Evolutionary conservation across 2,888 invertebrate species (phyloP), one percentile per base, ranked within the genome.

Genomic region (Autographa pulchrina): DNA sequence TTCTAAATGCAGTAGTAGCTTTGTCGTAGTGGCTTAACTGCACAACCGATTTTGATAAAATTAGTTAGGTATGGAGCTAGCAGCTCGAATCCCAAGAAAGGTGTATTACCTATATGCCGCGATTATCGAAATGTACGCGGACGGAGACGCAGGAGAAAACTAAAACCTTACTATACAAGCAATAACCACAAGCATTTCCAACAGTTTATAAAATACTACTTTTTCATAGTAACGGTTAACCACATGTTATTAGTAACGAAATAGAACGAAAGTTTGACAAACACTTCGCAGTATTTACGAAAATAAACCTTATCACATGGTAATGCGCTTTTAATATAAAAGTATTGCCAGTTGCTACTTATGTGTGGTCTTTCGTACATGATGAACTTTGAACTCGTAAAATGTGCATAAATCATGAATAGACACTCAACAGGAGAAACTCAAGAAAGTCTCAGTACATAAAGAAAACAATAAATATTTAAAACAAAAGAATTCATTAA

Each of bases 361-460:
- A 18, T 18, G 20, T 11, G 18, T 54, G 18, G 18, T 20, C 54
- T 56, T 11, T 56, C 25, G 13, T 56, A 56, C 20, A 48, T 48
- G 0, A 20, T 25, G 54, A 25, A 25, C 54, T 56, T 13, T 13
- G 9, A 56, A 20, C 54, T 56, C 20, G 9, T 13, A 13, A 56
- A 56, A 48, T 48, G n/a, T 48, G n/a, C n/a, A 48, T n/a, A n/a
- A n/a, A 48, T n/a, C n/a, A 48, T 56, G 20, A 56, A 56, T 56
- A 20, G 13, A 56, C 54, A 16, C 48, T n/a, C n/a, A 7, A 48
- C 48, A 56, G 18, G 54, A 56, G 54, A 56, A 56, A 56, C 54
- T 56, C 54, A 13, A 20, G 20, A 56, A 25, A 56, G 13, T 56
- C 25, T 56, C 48, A n/a, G n/a, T 48, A 48, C 48, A 25, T 56